Percentiles rank a stretch among this genome's conserved stretches.
Evolutionary conservation across 2,888 invertebrate species (phyloP).

Genomic region (Hipparchia semele): DNA sequence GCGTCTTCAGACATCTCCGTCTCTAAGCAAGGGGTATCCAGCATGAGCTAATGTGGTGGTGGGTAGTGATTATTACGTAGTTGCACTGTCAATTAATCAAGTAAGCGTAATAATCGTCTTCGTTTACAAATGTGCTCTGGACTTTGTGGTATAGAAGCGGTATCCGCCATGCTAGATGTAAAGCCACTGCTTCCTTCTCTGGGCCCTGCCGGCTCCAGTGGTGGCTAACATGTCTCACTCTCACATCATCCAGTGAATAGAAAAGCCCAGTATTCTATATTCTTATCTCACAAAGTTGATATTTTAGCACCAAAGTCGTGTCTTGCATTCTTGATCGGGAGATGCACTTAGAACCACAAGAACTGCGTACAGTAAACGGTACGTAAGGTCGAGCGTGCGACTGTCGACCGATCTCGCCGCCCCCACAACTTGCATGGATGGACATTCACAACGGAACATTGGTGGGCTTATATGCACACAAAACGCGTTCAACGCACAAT

Average conservation of each 20-base stretch:
- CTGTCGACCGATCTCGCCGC: slow-evolving; percentile 72
- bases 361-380: slow-evolving; percentile 75
- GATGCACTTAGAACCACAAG: slow-evolving; percentile 69
- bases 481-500: slow-evolving; percentile 45
- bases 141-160: slow-evolving; percentile 52
- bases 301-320: slow-evolving; percentile 42
- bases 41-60: slow-evolving; percentile 61
- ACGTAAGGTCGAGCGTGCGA: slow-evolving; percentile 78
- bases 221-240: slow-evolving; percentile 55
- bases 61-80: slow-evolving; percentile 67
- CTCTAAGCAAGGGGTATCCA: slow-evolving; percentile 47
- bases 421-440: slow-evolving; percentile 62
- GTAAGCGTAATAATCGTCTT: slow-evolving; percentile 89
- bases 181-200: slow-evolving; percentile 58
- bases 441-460: slow-evolving; percentile 50
- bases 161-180: slow-evolving; percentile 80
- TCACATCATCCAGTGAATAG: slow-evolving; percentile 44
- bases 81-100: slow-evolving; percentile 86
- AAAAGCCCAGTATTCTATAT: slow-evolving; percentile 32
- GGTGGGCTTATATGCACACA: slow-evolving; percentile 41
- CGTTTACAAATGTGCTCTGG: slow-evolving; percentile 85
- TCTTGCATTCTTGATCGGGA: slow-evolving; percentile 49
- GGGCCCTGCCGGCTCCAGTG: slow-evolving; percentile 53
- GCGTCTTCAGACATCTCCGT: slow-evolving; percentile 85
- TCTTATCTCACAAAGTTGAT: slow-evolving; percentile 43